phyloP scores from a whole-genome alignment of 2,113 vertebrate species.

The Thunnus thynnus region DNA sequence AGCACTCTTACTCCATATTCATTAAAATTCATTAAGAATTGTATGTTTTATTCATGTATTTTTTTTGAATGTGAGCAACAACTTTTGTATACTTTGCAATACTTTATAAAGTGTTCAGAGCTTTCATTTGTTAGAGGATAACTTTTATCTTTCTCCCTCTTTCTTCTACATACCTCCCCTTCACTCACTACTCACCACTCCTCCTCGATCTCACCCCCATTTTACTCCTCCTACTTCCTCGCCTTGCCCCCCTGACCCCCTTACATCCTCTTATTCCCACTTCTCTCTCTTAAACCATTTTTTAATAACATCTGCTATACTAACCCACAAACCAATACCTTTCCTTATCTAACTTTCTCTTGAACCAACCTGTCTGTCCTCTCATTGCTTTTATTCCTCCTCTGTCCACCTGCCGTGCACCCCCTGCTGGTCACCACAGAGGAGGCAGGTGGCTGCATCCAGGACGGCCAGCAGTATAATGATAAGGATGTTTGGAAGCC shows the following conservation, averaged over 20 bases:
- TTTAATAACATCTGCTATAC: constrained; percentile 9
- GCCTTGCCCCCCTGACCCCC: constrained; percentile 43
- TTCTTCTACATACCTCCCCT: constrained; percentile 14
- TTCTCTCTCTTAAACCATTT: constrained; percentile 16
- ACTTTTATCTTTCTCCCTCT: constrained; percentile 39
- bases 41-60: neutral
- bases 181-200: constrained; percentile 34
- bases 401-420: constrained; percentile 40
- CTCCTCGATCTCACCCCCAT: constrained; percentile 19
- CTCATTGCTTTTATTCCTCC: constrained; percentile 27
- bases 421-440: constrained; percentile 85
- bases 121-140: constrained; percentile 48
- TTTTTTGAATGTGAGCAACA: neutral
- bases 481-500: constrained; percentile 99
- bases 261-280: constrained; percentile 26
- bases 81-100: constrained; percentile 1
- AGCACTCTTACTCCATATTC: neutral
- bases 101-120: constrained; percentile 12
- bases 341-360: constrained; percentile 24
- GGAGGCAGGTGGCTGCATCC: constrained; percentile 90
- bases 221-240: constrained; percentile 51
- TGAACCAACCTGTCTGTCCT: constrained; percentile 27
- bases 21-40: neutral
- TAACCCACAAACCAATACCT: constrained; percentile 21
- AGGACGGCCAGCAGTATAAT: constrained; percentile 91